phyloP scores from a whole-genome alignment of 1,140 invertebrate species.

The Vanessa atalanta region DNA sequence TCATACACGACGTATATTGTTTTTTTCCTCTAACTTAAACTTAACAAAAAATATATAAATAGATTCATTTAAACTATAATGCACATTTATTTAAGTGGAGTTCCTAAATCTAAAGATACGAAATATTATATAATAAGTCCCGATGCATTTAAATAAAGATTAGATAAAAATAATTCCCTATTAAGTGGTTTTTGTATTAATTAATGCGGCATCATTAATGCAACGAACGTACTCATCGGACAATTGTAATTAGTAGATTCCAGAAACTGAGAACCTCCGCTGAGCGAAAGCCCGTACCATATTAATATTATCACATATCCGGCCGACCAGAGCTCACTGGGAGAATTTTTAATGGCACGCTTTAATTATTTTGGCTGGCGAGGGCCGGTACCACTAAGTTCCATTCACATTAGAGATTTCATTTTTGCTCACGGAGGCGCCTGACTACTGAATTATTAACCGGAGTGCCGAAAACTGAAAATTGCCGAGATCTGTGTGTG shows the following conservation, averaged over 20 bases:
- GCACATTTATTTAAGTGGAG: too few species aligned
- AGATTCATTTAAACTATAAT: too few species aligned
- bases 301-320: conserved; percentile 79
- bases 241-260: conserved; percentile 44
- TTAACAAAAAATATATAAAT: too few species aligned
- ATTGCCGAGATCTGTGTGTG: conserved; percentile 65
- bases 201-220: conserved; percentile 27
- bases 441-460: conserved; percentile 72
- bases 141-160: too few species aligned
- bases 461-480: conserved; percentile 73
- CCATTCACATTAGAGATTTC: conserved; percentile 78
- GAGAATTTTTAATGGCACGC: conserved; percentile 78
- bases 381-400: conserved; percentile 65
- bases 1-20: background rate
- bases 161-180: conserved; percentile 7
- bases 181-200: conserved; percentile 4
- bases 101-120: too few species aligned
- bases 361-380: conserved; percentile 76
- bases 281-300: conserved; percentile 46
- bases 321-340: conserved; percentile 63
- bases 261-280: conserved; percentile 44
- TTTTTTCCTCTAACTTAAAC: too few species aligned
- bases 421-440: conserved; percentile 72
- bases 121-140: too few species aligned
- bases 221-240: conserved; percentile 27